Conservation (phyloP, 2,797 vertebrate genomes). For the Chrysocyon brachyurus region DNA sequence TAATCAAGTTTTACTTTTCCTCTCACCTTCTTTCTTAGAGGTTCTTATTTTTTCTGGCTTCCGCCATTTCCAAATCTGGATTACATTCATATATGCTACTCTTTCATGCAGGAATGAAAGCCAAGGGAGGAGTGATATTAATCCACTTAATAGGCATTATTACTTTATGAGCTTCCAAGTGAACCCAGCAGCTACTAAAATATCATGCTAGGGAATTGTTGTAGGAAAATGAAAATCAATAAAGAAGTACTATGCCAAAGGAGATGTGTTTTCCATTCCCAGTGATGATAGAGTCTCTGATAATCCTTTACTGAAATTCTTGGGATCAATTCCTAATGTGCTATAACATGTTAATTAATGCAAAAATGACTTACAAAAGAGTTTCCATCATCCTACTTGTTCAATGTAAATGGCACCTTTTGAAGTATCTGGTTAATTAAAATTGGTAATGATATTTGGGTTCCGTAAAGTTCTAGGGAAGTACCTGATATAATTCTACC, state of each 20-base stretch:
- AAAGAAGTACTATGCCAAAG: background rate
- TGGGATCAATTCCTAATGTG: background rate
- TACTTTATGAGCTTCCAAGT: slow-evolving; percentile 66
- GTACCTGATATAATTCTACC: background rate
- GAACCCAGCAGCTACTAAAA: slow-evolving; percentile 28
- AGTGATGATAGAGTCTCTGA: background rate
- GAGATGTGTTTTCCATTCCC: background rate
- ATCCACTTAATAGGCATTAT: slow-evolving; percentile 60
- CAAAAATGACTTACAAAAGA: slow-evolving; percentile 12
- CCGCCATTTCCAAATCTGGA: slow-evolving; percentile 55
- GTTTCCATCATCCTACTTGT: background rate
- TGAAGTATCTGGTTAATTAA: background rate
- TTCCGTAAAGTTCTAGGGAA: slow-evolving; percentile 14
- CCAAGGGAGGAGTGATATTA: slow-evolving; percentile 66
- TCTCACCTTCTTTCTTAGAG: slow-evolving; percentile 29
- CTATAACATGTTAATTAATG: slow-evolving; percentile 18
- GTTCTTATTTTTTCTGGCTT: slow-evolving; percentile 78
- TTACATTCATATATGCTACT: slow-evolving; percentile 30
- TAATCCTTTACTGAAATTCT: slow-evolving; percentile 54
- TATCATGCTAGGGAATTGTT: background rate
- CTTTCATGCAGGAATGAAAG: slow-evolving; percentile 30
- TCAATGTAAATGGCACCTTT: slow-evolving; percentile 37
- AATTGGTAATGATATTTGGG: background rate
- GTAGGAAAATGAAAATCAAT: slow-evolving; percentile 21
- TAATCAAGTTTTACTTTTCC: slow-evolving; percentile 4